Evolutionary conservation across 2,797 vertebrate genomes (phyloP), one percentile per base, ranked within the genome.

Genomic region (Microchirus variegatus): DNA sequence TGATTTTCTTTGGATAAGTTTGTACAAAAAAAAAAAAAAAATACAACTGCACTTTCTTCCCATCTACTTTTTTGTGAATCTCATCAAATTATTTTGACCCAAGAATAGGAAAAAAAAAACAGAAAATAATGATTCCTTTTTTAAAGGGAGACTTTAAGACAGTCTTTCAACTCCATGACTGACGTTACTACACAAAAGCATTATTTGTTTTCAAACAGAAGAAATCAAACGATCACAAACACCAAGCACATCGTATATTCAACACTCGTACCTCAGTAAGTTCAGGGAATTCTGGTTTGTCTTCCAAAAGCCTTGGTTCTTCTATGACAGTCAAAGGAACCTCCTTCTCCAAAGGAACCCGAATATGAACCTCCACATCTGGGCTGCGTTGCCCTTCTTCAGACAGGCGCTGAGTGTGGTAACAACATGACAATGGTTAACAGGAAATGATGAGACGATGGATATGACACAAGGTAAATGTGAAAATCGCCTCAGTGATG

Each of bases 321-420:
- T 91, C 73, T 0, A 92, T 90, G 14, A 91, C 50, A 10, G 94
- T 91, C 44, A 99, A 87, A 9, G 97, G 97, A 82, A 99, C 93
- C 63, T 99, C 97, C 64, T 96, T 98, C 82, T 98, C 97, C 53
- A 98, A 89, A 56, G 97, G 97, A 31, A 99, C 97, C 2, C 97
- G 91, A 2, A 99, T 93, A 41, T 92, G 91, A 17, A 99, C 86
- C 73, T 97, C 95, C 58, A 99, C 92, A 53, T 89, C 84, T 4
- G 90, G 90, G 59, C 91, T 80, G 0, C 78, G 87, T 45, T 91
- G 90, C 2, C 92, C 90, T 63, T 90, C 94, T 1, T 95, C 94
- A 62, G 94, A 94, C 41, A 98, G 41, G 1, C 96, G 94, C 94
- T 94, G 69, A 16, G 2, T 72, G 6, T 18, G 73, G 37, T 16